Base-by-base conservation (phyloP, 2,113 vertebrate species). In the Hemicordylus capensis region DNA sequence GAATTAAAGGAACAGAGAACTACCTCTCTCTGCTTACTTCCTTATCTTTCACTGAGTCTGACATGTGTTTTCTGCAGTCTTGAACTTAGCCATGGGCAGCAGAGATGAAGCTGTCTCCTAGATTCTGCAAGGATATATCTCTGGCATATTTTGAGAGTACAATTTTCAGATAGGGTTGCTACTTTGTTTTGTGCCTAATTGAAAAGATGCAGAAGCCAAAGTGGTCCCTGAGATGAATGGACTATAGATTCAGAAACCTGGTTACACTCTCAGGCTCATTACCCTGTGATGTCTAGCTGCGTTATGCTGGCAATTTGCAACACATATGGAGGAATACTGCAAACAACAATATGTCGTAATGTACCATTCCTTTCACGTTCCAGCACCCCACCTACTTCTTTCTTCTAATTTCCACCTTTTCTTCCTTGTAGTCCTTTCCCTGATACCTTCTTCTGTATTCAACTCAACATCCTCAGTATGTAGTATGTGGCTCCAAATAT, bases 261-360 rank as follows among this genome's bases (percentile, higher is more conserved):
- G 0, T 15, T 28, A 28, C 67, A 67, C 11, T 70, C 56, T 10
- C 26, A 24, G 0, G 2, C 4, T 1, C 44, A 20, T 28, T 75
- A 2, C 6, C 4, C 0, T 0, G 4, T 51, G 79, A 72, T 63
- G 54, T 42, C 48, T 69, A 85, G 46, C 44, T 64, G 12, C 46
- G 37, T 4, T 74, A 77, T 19, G 3, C 31, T 78, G 82, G 51
- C 46, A 84, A 72, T 61, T 24, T 56, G 74, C 48, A 76, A 34
- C 48, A 76, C 17, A 24, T 34, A 37, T 5, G n/a, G 46, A 12
- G 20, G 28, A 66, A 7, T 66, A 31, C 4, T 66, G 17, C 44
- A 66, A 48, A 66, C 42, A 64, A 66, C 20, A 67, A 10, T 34
- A 66, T 51, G 44, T n/a, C 51, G 17, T 66, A 64, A 31, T 7